Percentiles rank a stretch among this genome's conserved stretches.
phyloP scores from a whole-genome alignment of 2,797 vertebrate species.

The Emydoidea blandingii region DNA sequence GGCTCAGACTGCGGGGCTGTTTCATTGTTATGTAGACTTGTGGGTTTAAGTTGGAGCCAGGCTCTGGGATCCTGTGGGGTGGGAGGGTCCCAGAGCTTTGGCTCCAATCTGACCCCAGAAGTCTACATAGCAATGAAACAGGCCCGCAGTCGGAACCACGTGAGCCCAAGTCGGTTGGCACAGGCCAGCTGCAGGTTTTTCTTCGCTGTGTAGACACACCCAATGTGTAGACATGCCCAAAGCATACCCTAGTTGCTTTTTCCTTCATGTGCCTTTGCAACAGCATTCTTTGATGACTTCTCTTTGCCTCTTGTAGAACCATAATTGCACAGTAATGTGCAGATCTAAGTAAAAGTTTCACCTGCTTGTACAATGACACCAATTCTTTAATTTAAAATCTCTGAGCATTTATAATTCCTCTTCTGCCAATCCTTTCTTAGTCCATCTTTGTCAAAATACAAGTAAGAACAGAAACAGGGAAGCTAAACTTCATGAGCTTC shows the following conservation, averaged over 20 bases:
- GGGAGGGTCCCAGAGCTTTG: neutral
- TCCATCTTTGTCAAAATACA: constrained; percentile 1
- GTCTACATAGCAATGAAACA: neutral
- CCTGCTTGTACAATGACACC: neutral
- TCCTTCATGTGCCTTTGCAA: neutral
- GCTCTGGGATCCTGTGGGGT: neutral
- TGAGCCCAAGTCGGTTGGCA: neutral
- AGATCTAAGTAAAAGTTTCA: neutral
- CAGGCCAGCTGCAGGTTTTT: neutral
- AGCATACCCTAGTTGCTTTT: neutral
- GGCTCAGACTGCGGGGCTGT: neutral
- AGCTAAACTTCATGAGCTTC: neutral
- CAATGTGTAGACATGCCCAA: too few species aligned
- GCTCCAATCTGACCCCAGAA: too few species aligned
- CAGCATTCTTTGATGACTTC: neutral
- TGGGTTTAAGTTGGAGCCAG: neutral
- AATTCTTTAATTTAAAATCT: neutral
- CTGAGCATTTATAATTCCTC: neutral
- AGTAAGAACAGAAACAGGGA: neutral
- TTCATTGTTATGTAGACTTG: neutral
- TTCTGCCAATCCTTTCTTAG: neutral
- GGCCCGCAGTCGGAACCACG: too few species aligned
- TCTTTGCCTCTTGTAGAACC: neutral
- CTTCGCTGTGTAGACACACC: neutral
- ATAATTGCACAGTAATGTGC: neutral